Evolutionary conservation across 2,797 vertebrate species (phyloP).

Genomic region (Sebastes variabilis): DNA sequence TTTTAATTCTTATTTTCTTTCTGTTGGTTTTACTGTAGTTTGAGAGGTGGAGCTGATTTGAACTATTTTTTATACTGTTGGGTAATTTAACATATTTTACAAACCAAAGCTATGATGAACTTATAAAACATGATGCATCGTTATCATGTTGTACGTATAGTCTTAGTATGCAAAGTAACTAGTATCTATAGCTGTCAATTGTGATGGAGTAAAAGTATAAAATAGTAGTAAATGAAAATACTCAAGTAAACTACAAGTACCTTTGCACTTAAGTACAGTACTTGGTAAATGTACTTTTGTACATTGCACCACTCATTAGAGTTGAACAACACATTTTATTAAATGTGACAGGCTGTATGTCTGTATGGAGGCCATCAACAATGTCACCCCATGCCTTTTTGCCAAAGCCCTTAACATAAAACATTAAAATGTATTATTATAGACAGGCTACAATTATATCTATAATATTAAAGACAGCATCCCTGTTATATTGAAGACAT

Average conservation of each 20-base stretch:
- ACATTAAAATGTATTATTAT: background rate
- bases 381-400: accelerated
- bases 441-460: background rate
- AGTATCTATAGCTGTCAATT: background rate
- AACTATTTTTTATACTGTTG: background rate
- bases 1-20: too few species aligned
- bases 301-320: background rate
- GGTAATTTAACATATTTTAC: too few species aligned
- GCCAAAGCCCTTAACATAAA: background rate
- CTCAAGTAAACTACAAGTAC: background rate
- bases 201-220: background rate
- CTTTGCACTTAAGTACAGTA: background rate
- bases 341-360: background rate
- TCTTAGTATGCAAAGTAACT: background rate
- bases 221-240: background rate
- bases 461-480: too few species aligned
- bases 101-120: too few species aligned
- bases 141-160: too few species aligned
- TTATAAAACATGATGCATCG: too few species aligned
- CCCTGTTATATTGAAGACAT: too few species aligned
- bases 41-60: too few species aligned
- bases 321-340: background rate
- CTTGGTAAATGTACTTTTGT: background rate
- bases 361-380: background rate
- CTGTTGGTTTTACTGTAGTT: too few species aligned